These are phyloP conservation scores for Ochlodes sylvanus DNA, from an alignment of 2,888 invertebrate species.

Conservation along the genomic window DNA sequence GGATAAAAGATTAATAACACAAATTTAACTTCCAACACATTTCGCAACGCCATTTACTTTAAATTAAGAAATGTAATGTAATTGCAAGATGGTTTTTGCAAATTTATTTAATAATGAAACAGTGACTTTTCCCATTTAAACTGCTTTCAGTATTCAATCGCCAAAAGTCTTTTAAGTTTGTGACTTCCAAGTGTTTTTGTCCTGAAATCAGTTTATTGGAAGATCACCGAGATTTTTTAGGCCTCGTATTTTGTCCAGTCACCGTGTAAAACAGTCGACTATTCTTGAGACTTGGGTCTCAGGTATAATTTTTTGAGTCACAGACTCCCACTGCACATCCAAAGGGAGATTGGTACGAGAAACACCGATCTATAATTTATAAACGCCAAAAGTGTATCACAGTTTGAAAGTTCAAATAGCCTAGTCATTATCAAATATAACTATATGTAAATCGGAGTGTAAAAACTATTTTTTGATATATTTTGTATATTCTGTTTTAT, in stretches of 20 bases:
- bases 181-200: background rate
- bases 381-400: constrained; percentile 37
- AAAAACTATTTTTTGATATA: constrained; percentile 47
- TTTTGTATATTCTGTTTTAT: constrained; percentile 32
- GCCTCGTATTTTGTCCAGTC: background rate
- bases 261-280: background rate
- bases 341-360: constrained; percentile 17
- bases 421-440: constrained; percentile 37
- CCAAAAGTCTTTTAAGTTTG: background rate
- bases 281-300: background rate
- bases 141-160: constrained; percentile 1
- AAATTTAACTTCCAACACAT: constrained; percentile 47
- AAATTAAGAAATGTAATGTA: constrained; percentile 83
- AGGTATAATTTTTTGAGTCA: background rate
- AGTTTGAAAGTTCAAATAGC: constrained; percentile 36
- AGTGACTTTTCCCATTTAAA: background rate
- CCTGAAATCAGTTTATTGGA: background rate
- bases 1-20: constrained; percentile 22
- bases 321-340: background rate
- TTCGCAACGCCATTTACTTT: constrained; percentile 51
- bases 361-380: constrained; percentile 31
- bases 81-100: constrained; percentile 65
- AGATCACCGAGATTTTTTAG: background rate
- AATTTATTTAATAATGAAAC: constrained; percentile 21
- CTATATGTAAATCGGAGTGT: constrained; percentile 40